Evolutionary conservation across 1,140 invertebrate species (phyloP).

Genomic region (Brachionus manjavacas): DNA sequence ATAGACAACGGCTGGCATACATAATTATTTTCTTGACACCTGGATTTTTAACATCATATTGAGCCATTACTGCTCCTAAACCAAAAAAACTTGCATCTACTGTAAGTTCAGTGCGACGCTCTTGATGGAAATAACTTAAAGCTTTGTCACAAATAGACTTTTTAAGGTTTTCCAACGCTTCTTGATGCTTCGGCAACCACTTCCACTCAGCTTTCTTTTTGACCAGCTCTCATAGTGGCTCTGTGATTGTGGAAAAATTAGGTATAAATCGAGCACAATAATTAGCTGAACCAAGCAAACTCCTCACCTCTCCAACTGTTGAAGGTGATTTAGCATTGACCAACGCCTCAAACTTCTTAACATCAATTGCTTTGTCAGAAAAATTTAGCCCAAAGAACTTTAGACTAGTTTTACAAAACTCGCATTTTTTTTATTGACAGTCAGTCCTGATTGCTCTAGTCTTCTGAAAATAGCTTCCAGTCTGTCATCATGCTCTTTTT

Average conservation of each 20-base stretch:
- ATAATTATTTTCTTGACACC: slow-evolving; percentile 43
- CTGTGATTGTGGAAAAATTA: slow-evolving; percentile 48
- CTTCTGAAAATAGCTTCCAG: not conserved
- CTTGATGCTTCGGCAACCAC: not conserved
- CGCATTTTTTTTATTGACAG: not conserved
- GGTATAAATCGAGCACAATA: slow-evolving; percentile 56
- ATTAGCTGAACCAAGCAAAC: slow-evolving; percentile 46
- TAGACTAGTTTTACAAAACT: slow-evolving; percentile 1
- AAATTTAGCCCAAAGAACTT: not conserved
- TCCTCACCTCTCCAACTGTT: slow-evolving; percentile 43
- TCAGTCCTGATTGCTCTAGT: not conserved
- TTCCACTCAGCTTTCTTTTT: slow-evolving; percentile 24
- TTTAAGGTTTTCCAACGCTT: not conserved
- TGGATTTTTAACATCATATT: slow-evolving; percentile 44
- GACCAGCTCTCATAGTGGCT: slow-evolving; percentile 45
- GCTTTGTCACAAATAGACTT: not conserved
- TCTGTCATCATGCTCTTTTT: not conserved
- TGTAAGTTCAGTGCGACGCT: not conserved
- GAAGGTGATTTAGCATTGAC: not conserved
- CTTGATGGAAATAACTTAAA: not conserved
- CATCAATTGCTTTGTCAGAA: not conserved
- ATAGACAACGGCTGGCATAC: slow-evolving; percentile 48
- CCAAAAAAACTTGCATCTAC: slow-evolving; percentile 50
- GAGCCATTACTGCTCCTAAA: slow-evolving; percentile 58
- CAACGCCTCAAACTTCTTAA: not conserved